phyloP scores from a whole-genome alignment of 2,113 vertebrate species.

The Lepidothrix coronata region DNA sequence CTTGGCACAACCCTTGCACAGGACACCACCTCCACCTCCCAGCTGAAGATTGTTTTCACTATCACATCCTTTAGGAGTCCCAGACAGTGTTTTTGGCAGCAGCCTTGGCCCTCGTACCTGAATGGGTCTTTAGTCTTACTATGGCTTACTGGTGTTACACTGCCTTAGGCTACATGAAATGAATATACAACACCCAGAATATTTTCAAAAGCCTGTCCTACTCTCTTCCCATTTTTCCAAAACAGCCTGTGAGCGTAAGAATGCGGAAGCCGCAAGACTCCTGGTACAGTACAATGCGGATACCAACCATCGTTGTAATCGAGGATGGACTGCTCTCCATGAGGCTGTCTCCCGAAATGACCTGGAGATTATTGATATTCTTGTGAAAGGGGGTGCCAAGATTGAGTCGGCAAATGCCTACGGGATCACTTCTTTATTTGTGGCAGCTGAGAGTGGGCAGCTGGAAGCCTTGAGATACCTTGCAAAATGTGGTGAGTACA shows the following conservation, averaged over 20 bases:
- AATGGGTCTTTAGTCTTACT: background rate
- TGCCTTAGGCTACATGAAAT: background rate
- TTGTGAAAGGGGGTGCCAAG: slow-evolving; percentile 87
- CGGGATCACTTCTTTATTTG: slow-evolving; percentile 88
- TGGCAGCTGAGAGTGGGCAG: slow-evolving; percentile 88
- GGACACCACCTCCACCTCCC: background rate
- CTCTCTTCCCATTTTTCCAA: background rate
- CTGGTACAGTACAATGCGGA: slow-evolving; percentile 79
- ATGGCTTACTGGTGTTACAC: background rate
- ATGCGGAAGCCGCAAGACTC: slow-evolving; percentile 72
- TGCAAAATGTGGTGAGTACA: slow-evolving; percentile 76
- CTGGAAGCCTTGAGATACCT: slow-evolving; percentile 83
- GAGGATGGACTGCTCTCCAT: slow-evolving; percentile 89
- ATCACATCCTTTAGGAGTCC: background rate
- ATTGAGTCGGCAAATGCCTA: slow-evolving; percentile 81
- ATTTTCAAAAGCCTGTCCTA: background rate
- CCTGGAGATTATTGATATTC: slow-evolving; percentile 87
- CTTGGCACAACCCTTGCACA: background rate
- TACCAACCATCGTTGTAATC: slow-evolving; percentile 81
- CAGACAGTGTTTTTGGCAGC: background rate
- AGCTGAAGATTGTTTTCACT: background rate
- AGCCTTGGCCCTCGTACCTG: background rate
- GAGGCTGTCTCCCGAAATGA: slow-evolving; percentile 84
- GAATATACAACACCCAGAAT: background rate
- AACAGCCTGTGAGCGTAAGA: slow-evolving; percentile 88